Conservation (phyloP, 1,140 invertebrate species). For the Hycleus phaleratus region DNA sequence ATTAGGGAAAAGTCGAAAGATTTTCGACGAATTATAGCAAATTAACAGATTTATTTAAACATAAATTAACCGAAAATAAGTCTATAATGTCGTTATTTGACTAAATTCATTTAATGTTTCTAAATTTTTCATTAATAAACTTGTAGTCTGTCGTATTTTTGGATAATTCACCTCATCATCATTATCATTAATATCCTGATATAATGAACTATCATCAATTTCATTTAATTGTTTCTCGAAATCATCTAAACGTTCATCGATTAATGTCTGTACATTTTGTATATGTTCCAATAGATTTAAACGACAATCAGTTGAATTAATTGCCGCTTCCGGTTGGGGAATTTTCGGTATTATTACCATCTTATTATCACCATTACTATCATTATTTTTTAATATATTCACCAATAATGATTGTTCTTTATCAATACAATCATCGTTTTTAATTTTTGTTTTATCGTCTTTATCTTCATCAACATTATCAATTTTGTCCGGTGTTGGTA, state of each 20-base stretch:
- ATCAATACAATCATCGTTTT: conserved; percentile 19
- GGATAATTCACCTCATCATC: conserved; percentile 38
- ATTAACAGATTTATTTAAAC: neutral
- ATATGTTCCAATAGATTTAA: conserved; percentile 71
- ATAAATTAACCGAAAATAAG: neutral
- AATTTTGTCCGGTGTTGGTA: conserved; percentile 32
- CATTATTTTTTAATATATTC: conserved; percentile 28
- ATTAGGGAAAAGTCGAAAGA: conserved; percentile 39
- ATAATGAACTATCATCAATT: conserved; percentile 43
- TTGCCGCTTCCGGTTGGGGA: conserved; percentile 72
- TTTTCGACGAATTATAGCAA: conserved; percentile 24
- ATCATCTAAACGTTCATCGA: conserved; percentile 61
- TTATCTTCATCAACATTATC: conserved; percentile 14
- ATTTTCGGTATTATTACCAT: conserved; percentile 39
- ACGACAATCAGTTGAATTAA: conserved; percentile 69
- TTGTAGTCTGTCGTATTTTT: conserved; percentile 47
- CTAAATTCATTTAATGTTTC: conserved; percentile 47
- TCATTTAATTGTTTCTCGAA: conserved; percentile 69
- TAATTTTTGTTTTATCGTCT: conserved; percentile 21
- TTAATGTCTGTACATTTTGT: conserved; percentile 61
- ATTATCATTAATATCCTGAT: neutral
- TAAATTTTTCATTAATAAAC: conserved; percentile 50
- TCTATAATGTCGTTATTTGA: conserved; percentile 26
- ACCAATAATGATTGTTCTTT: conserved; percentile 29
- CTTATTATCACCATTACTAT: conserved; percentile 21